A percentile compares a stretch with the other conserved stretches of the same genome.
These are phyloP conservation scores for Leptopilina myrica DNA, from an alignment of 2,888 invertebrate species.

Conservation along the genomic window DNA sequence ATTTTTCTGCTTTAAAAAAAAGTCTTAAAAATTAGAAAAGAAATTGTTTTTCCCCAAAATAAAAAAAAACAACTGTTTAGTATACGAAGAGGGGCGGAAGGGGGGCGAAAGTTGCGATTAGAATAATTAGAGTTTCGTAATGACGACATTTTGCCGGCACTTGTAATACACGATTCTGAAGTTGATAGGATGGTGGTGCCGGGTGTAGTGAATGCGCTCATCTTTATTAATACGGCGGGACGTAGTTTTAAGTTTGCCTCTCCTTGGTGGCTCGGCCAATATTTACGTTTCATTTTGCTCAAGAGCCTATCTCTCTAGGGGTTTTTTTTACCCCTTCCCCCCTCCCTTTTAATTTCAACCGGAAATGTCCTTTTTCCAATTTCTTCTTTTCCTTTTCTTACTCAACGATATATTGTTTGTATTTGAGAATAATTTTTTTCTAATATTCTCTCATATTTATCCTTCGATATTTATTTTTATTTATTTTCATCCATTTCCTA, in stretches of 20 bases:
- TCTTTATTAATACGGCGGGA: conserved; percentile 68
- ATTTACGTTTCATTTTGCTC: conserved; percentile 71
- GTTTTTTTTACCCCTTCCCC: background rate
- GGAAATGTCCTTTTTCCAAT: background rate
- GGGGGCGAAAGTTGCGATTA: background rate
- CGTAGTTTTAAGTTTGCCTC: conserved; percentile 64
- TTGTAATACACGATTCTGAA: conserved; percentile 57
- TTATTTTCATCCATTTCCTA: too few species aligned
- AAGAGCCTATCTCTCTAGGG: conserved; percentile 19
- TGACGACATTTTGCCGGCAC: conserved; percentile 54
- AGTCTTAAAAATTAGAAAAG: too few species aligned
- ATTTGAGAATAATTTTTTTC: background rate
- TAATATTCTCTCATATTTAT: too few species aligned
- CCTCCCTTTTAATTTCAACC: background rate
- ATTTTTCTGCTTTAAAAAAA: too few species aligned
- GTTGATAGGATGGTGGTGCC: conserved; percentile 59
- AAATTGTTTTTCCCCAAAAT: background rate
- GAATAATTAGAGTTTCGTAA: conserved; percentile 49
- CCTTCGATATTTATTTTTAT: too few species aligned
- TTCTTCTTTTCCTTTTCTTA: background rate
- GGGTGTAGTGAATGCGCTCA: conserved; percentile 64
- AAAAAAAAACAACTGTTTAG: background rate
- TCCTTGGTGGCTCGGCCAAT: conserved; percentile 63
- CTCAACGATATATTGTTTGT: background rate
- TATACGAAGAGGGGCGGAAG: background rate